Evolutionary conservation across 1,140 invertebrate genomes (phyloP).

Genomic region (Holotrichia oblita): DNA sequence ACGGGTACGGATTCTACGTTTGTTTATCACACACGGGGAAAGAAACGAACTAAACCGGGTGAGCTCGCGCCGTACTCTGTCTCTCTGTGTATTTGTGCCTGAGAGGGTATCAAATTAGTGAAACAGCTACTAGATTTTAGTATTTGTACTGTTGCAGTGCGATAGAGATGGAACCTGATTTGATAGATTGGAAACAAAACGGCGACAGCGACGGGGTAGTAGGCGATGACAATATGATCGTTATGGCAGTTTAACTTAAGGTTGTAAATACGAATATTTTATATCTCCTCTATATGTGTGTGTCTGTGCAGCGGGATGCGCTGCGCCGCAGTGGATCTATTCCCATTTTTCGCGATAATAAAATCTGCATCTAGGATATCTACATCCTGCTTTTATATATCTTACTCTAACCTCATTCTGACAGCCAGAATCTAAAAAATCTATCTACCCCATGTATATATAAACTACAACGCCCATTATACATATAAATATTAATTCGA

Average conservation of each 20-base stretch:
- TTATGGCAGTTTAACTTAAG: constrained; percentile 35
- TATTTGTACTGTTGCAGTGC: constrained; percentile 25
- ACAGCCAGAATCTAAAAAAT: too few species aligned
- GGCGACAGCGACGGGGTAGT: background rate
- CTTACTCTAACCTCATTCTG: too few species aligned
- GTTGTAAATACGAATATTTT: constrained; percentile 30
- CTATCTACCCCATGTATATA: too few species aligned
- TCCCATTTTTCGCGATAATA: constrained; percentile 1
- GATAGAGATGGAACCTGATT: constrained; percentile 26
- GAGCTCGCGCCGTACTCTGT: constrained; percentile 3
- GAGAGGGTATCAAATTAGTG: constrained; percentile 25
- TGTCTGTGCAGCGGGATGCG: constrained; percentile 10
- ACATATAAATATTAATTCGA: constrained; percentile 28
- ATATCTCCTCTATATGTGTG: background rate
- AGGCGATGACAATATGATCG: constrained; percentile 28
- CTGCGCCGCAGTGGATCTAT: constrained; percentile 10
- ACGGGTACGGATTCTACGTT: background rate
- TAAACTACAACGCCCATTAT: constrained; percentile 11
- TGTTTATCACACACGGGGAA: constrained; percentile 30
- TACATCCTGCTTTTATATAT: too few species aligned
- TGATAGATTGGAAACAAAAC: constrained; percentile 35
- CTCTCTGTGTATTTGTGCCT: background rate
- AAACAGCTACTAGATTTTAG: constrained; percentile 33
- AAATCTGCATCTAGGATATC: background rate
- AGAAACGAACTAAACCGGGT: constrained; percentile 26